Conservation (phyloP, 2,888 invertebrate genomes). For the Plebejus melissa region DNA sequence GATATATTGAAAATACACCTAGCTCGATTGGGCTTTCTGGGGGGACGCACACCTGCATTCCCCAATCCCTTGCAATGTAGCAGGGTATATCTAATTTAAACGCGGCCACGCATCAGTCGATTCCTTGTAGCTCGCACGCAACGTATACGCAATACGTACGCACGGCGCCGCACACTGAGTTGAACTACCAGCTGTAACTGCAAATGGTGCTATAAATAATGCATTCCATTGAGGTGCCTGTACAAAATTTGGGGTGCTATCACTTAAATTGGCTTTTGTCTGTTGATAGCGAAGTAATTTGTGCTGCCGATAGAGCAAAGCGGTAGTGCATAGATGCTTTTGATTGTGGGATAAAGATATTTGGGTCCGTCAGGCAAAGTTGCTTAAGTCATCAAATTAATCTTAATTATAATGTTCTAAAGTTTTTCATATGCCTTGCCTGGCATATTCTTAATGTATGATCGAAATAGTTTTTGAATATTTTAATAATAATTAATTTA, state of each 20-base stretch:
- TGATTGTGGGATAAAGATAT: neutral
- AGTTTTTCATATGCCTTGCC: neutral
- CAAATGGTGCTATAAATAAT: neutral
- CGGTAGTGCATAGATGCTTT: neutral
- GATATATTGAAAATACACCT: no score
- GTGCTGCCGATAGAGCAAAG: neutral
- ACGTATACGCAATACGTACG: neutral
- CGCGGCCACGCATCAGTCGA: neutral
- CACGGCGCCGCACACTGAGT: neutral
- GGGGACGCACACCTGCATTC: no score
- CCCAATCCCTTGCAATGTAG: no score
- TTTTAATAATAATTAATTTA: neutral
- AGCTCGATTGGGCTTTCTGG: no score
- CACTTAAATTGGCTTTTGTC: neutral
- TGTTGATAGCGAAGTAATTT: neutral
- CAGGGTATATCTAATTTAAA: neutral
- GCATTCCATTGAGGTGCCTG: neutral
- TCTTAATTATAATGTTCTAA: neutral
- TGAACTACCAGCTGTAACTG: neutral
- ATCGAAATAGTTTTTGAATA: neutral
- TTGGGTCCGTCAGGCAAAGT: neutral
- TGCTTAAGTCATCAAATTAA: neutral
- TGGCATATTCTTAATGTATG: neutral
- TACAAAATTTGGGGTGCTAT: neutral
- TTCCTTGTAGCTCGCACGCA: neutral